Conservation (phyloP, 1,140 invertebrate genomes). For the Aethina tumida region DNA sequence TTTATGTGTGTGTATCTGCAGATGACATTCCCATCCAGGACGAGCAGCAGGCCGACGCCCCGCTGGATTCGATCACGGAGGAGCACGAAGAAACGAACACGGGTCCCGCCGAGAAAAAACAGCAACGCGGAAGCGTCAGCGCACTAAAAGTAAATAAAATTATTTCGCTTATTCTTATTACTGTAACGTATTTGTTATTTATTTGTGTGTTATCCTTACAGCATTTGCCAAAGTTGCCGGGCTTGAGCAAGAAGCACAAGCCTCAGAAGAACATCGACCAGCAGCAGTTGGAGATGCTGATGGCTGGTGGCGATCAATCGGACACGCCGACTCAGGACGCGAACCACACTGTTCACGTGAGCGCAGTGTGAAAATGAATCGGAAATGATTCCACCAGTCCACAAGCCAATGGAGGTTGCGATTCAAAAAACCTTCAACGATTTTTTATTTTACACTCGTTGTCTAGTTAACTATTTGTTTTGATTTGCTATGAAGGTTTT, state of each 20-base stretch:
- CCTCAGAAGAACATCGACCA: constrained; percentile 23
- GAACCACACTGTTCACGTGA: constrained; percentile 30
- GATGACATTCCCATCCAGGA: constrained; percentile 36
- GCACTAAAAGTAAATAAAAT: no score
- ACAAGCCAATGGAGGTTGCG: no score
- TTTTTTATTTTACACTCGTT: no score
- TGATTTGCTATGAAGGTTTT: no score
- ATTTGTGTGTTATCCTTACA: constrained; percentile 30
- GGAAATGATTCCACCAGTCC: no score
- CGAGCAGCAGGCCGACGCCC: constrained; percentile 16
- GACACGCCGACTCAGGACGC: constrained; percentile 18
- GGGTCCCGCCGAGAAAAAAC: constrained; percentile 22
- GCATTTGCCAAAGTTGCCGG: constrained; percentile 33
- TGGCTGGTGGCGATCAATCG: constrained; percentile 14
- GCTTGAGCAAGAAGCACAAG: constrained; percentile 33
- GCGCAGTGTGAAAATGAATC: constrained; percentile 32
- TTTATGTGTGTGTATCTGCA: constrained; percentile 13
- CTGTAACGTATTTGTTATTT: no score
- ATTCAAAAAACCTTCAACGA: no score
- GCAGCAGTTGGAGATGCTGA: constrained; percentile 14
- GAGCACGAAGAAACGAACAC: constrained; percentile 32
- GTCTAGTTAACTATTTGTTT: no score
- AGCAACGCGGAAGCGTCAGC: no score
- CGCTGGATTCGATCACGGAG: constrained; percentile 33
- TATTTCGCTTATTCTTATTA: no score